Base-by-base conservation (phyloP, 2,797 vertebrate genomes). In the Crocodylus rhombifer region DNA sequence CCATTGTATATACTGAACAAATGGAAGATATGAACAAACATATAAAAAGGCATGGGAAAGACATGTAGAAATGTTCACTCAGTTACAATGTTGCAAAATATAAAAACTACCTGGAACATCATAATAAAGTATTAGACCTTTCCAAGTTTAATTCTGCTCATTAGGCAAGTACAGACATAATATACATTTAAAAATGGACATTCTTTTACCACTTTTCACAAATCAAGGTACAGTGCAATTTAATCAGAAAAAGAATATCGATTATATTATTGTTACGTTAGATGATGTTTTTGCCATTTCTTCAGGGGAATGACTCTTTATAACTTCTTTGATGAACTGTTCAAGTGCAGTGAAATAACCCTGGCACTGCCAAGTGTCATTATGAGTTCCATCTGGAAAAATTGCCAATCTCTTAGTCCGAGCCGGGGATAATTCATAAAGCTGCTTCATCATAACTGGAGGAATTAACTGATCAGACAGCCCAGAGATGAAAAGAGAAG, bases 311-410 rank as follows among this genome's bases (percentile, higher is more conserved):
- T 99, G 99, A 96, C 98, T 99, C 98, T 99, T 99, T 91, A 99
- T 97, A 89, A 99, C 98, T 97, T 99, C 99, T 96, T 98, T 99
- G 96, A 99, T 99, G 97, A 99, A 99, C 96, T 99, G 99, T 98
- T 99, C 99, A 57, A 99, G 98, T 90, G 99, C 99, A 80, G 99
- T 97, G 87, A 99, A 99, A 97, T 99, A 99, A 92, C 99, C 99
- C 97, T 99, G 99, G 97, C 99, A 99, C 97, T 99, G 99, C 99
- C 99, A 99, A 3, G 99, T 99, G 97, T 99, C 99, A 56, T 99
- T 99, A 97, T 99, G 99, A 20, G 99, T 99, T 86, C 99, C 99
- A 77, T 99, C 99, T 7, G 99, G 99, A 97, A 99, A 99, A 96
- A 99, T 99, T 7, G 98, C 99, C 93, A 99, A 95, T 96, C 99